Base-by-base conservation (phyloP, 2,113 vertebrate genomes). In the Dunckerocampus dactyliophorus region DNA sequence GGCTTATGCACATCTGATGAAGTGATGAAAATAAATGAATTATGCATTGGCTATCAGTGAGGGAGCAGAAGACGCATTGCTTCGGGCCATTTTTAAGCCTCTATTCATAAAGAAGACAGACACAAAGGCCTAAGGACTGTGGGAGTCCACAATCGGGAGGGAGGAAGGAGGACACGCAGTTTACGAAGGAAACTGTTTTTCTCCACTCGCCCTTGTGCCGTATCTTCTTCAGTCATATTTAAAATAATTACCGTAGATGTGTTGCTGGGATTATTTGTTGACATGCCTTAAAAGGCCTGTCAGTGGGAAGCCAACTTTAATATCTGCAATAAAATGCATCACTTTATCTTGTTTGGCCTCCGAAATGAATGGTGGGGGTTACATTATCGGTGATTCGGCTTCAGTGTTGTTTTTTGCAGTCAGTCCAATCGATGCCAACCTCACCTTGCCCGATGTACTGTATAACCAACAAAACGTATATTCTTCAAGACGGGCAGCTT, bases 1-100 rank as follows among this genome's bases (percentile, higher is more conserved):
- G 73, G 83, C 81, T 86, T 81, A 85, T 85, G 84, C 82, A 82
- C 85, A 78, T 88, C 85, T 88, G 85, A 89, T 83, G 82, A 88
- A 85, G 82, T 87, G 82, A 89, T 87, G 85, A 86, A 88, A 86
- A 89, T 86, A 84, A 87, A 89, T 90, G 89, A 90, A 90, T 90
- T 82, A 90, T 90, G 89, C 87, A 90, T 88, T 82, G 80, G 80
- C 83, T 79, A 88, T 89, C 87, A 89, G 86, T 88, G 88, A 88
- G 82, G 84, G 84, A 84, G 77, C 82, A 86, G 84, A 88, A 88
- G 86, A 88, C 67, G 69, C 87, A 87, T 87, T 80, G 87, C 89
- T 87, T 75, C 72, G 63, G 89, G 89, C 89, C 81, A 88, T 85
- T 68, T 82, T 75, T 89, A 88, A 90, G 88, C 89, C 85, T 77